phyloP scores from a whole-genome alignment of 2,888 invertebrate genomes.

The Acleris emargana region DNA sequence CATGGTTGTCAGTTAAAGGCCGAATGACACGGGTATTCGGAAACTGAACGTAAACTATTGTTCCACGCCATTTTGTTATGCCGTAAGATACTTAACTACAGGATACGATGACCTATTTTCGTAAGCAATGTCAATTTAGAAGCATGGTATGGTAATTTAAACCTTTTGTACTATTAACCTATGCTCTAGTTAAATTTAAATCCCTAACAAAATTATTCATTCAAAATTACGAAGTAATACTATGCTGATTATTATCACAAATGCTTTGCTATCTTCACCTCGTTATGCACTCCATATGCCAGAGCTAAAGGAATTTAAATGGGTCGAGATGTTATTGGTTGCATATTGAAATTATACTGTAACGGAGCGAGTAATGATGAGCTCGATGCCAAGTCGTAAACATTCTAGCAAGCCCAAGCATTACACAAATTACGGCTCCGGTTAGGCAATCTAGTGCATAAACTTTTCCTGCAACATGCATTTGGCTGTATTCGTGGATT shows the following conservation, averaged over 20 bases:
- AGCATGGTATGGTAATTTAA: neutral
- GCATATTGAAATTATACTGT: constrained; percentile 47
- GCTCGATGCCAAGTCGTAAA: constrained; percentile 68
- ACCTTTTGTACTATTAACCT: neutral
- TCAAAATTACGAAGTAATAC: too few relatives aligned
- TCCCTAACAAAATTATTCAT: too few relatives aligned
- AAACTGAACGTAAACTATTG: constrained; percentile 15
- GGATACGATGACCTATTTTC: constrained; percentile 6
- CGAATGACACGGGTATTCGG: constrained; percentile 13
- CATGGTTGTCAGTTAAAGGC: constrained; percentile 45
- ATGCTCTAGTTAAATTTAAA: too few relatives aligned
- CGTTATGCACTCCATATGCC: constrained; percentile 14
- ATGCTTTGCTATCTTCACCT: neutral
- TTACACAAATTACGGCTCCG: constrained; percentile 30
- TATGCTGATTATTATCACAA: neutral
- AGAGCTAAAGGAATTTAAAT: constrained; percentile 41
- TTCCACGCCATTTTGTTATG: constrained; percentile 6
- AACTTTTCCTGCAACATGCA: constrained; percentile 20
- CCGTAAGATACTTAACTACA: constrained; percentile 3
- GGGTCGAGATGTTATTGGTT: constrained; percentile 44
- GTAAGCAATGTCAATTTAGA: neutral
- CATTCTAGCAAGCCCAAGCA: constrained; percentile 48
- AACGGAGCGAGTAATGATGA: constrained; percentile 51
- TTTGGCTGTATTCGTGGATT: neutral
- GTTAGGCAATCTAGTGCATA: constrained; percentile 28